Percentiles rank a stretch among this genome's conserved stretches.
phyloP scores from a whole-genome alignment of 2,113 vertebrate species.

The Nycticorax nycticorax region DNA sequence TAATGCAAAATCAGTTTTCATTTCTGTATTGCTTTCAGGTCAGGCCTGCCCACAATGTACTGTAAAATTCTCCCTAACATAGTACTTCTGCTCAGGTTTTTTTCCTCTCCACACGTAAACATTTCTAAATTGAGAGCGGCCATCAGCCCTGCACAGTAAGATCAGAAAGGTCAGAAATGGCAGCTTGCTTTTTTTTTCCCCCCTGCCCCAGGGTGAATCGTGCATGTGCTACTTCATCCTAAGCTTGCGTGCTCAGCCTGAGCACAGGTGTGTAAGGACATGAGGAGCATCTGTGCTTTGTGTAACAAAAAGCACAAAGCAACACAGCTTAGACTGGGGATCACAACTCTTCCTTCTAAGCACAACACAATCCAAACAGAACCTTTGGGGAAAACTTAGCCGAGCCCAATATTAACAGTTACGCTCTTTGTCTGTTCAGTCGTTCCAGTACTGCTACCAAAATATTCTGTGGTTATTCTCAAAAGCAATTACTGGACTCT shows the following conservation, averaged over 20 bases:
- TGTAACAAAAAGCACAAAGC: not conserved
- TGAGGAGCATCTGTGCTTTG: not conserved
- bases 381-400: not conserved
- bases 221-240: not conserved
- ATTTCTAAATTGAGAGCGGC: not conserved
- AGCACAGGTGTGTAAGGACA: not conserved
- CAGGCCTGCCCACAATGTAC: not conserved
- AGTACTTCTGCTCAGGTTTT: not conserved
- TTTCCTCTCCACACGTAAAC: not conserved
- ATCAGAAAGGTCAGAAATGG: not conserved
- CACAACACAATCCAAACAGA: not conserved
- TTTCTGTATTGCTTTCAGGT: not conserved
- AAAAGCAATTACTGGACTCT: not conserved
- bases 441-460: not conserved
- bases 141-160: not conserved
- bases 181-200: not conserved
- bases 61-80: not conserved
- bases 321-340: not conserved
- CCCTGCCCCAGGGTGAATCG: not conserved
- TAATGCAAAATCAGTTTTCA: not conserved
- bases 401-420: not conserved
- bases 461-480: not conserved
- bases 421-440: not conserved
- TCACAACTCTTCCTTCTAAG: not conserved
- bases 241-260: not conserved